phyloP scores from a whole-genome alignment of 2,797 vertebrate genomes.

The Dendrocincla fuliginosa region DNA sequence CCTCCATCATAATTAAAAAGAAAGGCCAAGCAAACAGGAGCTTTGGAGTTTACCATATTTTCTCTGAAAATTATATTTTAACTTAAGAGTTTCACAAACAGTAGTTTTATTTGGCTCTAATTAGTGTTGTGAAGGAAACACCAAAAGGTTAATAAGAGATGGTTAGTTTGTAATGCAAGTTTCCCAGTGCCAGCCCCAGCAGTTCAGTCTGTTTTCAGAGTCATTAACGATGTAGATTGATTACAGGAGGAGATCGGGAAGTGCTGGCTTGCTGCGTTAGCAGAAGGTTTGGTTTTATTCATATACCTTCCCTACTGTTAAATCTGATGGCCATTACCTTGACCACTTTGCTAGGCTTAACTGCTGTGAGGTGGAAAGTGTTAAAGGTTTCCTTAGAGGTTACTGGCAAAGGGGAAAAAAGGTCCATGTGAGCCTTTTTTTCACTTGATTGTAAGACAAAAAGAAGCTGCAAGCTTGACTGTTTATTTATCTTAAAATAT shows the following conservation, averaged over 20 bases:
- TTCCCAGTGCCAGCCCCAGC: slow-evolving; percentile 73
- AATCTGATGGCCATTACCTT: slow-evolving; percentile 60
- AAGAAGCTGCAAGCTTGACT: background rate
- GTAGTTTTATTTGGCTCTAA: slow-evolving; percentile 71
- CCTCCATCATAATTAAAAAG: slow-evolving; percentile 68
- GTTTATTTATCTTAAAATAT: slow-evolving; percentile 29
- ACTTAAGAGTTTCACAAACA: slow-evolving; percentile 52
- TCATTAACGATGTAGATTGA: slow-evolving; percentile 81
- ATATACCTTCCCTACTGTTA: slow-evolving; percentile 54
- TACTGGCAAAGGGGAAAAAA: background rate
- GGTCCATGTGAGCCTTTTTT: background rate
- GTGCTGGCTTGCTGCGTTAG: slow-evolving; percentile 64
- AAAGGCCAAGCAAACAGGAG: slow-evolving; percentile 58
- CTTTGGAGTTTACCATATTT: slow-evolving; percentile 59
- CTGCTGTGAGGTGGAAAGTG: slow-evolving; percentile 7
- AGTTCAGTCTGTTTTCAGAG: slow-evolving; percentile 76
- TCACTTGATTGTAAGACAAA: slow-evolving; percentile 25
- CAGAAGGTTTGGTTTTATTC: slow-evolving; percentile 70
- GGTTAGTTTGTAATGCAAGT: slow-evolving; percentile 77
- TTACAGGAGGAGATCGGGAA: slow-evolving; percentile 71
- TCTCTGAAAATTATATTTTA: slow-evolving; percentile 68
- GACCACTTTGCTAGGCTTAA: slow-evolving; percentile 15
- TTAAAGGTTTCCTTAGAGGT: slow-evolving; percentile 22
- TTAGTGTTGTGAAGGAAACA: slow-evolving; percentile 73
- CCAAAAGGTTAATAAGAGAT: slow-evolving; percentile 77